phyloP scores from a whole-genome alignment of 1,140 invertebrate species.

The Drosophila tristis region DNA sequence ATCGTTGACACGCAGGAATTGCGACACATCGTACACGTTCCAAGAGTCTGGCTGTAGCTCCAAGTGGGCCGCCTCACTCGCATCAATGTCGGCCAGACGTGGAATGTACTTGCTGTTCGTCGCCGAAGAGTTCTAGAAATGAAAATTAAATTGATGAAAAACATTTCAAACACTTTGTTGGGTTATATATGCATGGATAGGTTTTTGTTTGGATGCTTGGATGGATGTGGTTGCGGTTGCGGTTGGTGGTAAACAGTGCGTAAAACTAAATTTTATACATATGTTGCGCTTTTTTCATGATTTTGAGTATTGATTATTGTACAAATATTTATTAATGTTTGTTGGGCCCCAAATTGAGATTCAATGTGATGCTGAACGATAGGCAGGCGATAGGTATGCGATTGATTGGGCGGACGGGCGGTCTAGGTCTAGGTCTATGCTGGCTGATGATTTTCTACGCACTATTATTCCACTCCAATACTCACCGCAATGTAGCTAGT shows the following conservation, averaged over 20 bases:
- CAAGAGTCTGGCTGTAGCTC: conserved; percentile 90
- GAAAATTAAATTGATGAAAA: conserved; percentile 16
- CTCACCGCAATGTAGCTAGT: conserved; percentile 87
- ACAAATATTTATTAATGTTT: conserved; percentile 18
- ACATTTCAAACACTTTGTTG: neutral
- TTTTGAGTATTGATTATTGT: conserved; percentile 29
- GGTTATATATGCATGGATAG: neutral
- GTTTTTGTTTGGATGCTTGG: conserved; percentile 7
- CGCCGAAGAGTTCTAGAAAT: conserved; percentile 70
- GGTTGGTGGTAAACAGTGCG: conserved; percentile 74
- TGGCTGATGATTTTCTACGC: conserved; percentile 62
- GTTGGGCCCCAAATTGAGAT: neutral
- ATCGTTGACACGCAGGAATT: conserved; percentile 95
- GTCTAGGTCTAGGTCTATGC: conserved; percentile 6
- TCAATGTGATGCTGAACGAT: neutral
- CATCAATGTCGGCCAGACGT: conserved; percentile 71
- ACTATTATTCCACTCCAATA: conserved; percentile 77
- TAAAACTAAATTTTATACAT: conserved; percentile 70
- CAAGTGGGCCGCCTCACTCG: conserved; percentile 78
- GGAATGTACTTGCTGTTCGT: conserved; percentile 83
- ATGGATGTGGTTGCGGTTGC: neutral
- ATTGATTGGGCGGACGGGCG: conserved; percentile 5
- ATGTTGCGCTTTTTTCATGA: conserved; percentile 12
- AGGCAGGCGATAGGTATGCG: conserved; percentile 30
- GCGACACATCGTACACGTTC: conserved; percentile 93